These are phyloP conservation scores for Dermolepida albohirtum DNA, from an alignment of 2,888 invertebrate genomes.

Conservation along the genomic window DNA sequence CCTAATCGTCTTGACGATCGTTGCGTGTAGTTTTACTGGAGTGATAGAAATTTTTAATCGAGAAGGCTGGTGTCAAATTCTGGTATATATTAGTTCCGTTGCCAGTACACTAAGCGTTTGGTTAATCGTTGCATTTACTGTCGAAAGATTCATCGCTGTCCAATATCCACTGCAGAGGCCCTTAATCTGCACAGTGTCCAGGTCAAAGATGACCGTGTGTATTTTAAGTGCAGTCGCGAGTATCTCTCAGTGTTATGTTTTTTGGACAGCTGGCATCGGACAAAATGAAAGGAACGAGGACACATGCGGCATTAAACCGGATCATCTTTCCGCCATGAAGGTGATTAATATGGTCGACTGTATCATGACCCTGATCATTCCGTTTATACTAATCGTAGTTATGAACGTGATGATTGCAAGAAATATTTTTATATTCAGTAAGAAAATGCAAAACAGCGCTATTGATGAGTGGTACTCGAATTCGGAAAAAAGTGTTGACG, in stretches of 20 bases:
- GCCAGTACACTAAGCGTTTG: conserved; percentile 76
- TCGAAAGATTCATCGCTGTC: conserved; percentile 76
- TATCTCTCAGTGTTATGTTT: conserved; percentile 58
- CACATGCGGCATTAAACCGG: conserved; percentile 67
- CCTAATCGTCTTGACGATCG: conserved; percentile 68
- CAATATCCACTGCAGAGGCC: conserved; percentile 72
- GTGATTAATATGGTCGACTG: conserved; percentile 72
- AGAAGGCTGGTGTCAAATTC: conserved; percentile 69
- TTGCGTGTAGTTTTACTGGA: conserved; percentile 68
- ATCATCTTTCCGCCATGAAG: conserved; percentile 68
- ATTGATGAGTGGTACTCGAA: conserved; percentile 56
- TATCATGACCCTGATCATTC: conserved; percentile 72
- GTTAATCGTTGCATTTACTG: conserved; percentile 77
- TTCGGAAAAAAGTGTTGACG: conserved; percentile 62
- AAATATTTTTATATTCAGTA: conserved; percentile 66
- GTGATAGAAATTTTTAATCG: conserved; percentile 67
- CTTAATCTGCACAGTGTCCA: conserved; percentile 71
- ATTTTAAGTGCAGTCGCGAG: conserved; percentile 65
- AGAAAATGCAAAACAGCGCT: conserved; percentile 61
- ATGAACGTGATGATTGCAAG: conserved; percentile 75
- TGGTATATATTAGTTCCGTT: conserved; percentile 59
- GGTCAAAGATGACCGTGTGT: conserved; percentile 70
- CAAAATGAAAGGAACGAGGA: conserved; percentile 51
- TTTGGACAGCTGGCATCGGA: conserved; percentile 61
- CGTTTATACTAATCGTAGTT: conserved; percentile 71